These are phyloP conservation scores for Poeciliopsis gracilis DNA, from an alignment of 2,797 vertebrate genomes.

Conservation along the genomic window DNA sequence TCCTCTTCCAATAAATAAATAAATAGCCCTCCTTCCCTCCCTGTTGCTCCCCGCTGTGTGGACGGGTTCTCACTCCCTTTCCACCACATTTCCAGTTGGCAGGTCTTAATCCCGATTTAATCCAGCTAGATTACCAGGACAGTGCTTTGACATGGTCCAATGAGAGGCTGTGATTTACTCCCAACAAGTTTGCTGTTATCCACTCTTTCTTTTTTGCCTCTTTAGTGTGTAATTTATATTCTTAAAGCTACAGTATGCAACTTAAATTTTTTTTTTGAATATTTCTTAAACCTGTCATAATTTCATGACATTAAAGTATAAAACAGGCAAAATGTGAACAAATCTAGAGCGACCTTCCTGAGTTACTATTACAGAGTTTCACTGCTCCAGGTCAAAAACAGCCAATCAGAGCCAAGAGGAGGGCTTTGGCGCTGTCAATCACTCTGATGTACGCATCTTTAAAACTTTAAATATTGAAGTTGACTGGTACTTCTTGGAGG, in stretches of 20 bases:
- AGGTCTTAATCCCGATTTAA: constrained; percentile 49
- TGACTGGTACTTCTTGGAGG: background rate
- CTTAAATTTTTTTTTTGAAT: no score
- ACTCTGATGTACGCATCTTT: no score
- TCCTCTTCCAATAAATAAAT: constrained; percentile 11
- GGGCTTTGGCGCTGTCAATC: no score
- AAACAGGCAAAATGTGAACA: no score
- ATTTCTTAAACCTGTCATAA: no score
- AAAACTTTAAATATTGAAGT: background rate
- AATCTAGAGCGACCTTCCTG: no score
- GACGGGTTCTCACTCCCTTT: constrained; percentile 20
- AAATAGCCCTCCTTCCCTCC: constrained; percentile 1
- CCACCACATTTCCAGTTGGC: constrained; percentile 36
- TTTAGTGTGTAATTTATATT: background rate
- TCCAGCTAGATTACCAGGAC: constrained; percentile 31
- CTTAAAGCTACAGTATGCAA: no score
- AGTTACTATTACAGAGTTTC: no score
- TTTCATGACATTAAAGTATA: no score
- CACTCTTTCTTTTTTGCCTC: background rate
- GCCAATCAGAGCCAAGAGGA: no score
- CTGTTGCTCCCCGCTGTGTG: constrained; percentile 2
- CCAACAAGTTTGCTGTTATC: constrained; percentile 20
- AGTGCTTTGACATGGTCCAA: constrained; percentile 14
- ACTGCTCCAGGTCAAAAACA: no score
- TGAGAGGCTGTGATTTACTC: constrained; percentile 36